Evolutionary conservation across 2,797 vertebrate species (phyloP).

Genomic region (Paramormyrops hopkinsi): DNA sequence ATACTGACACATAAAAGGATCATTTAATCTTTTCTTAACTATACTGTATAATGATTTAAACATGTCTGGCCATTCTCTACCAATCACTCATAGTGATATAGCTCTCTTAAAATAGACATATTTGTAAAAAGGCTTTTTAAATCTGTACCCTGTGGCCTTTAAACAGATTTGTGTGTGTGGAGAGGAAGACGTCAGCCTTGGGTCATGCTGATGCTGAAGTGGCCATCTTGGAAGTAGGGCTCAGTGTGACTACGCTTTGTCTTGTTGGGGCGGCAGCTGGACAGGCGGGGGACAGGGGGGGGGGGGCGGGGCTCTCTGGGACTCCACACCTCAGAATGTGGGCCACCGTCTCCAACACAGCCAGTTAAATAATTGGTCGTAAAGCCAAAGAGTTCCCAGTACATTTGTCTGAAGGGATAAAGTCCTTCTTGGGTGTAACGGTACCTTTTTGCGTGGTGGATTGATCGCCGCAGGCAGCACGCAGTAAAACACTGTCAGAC

Average conservation of each 20-base stretch:
- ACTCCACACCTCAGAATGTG: not conserved
- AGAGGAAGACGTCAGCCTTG: slow-evolving; percentile 54
- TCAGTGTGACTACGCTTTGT: slow-evolving; percentile 44
- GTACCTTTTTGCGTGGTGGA: not conserved
- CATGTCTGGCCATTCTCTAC: slow-evolving; percentile 37
- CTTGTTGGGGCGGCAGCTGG: slow-evolving; percentile 46
- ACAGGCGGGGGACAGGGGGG: not conserved
- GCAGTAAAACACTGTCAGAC: not conserved
- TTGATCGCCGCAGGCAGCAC: not conserved
- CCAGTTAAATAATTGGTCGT: not conserved
- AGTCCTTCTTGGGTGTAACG: not conserved
- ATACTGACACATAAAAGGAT: not conserved
- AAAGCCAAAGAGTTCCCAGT: not conserved
- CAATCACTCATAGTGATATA: slow-evolving; percentile 44
- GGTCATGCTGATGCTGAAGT: slow-evolving; percentile 54
- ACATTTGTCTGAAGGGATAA: slow-evolving; percentile 2
- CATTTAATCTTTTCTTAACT: slow-evolving; percentile 7
- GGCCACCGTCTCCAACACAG: not conserved
- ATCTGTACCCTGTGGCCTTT: slow-evolving; percentile 62
- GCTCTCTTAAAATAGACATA: slow-evolving; percentile 55
- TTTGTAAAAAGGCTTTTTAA: slow-evolving; percentile 61
- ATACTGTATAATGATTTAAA: slow-evolving; percentile 22
- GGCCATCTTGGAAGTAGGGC: slow-evolving; percentile 51
- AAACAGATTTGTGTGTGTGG: slow-evolving; percentile 58
- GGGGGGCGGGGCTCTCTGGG: not conserved